phyloP scores from a whole-genome alignment of 2,113 vertebrate genomes.

The Platanista minor region DNA sequence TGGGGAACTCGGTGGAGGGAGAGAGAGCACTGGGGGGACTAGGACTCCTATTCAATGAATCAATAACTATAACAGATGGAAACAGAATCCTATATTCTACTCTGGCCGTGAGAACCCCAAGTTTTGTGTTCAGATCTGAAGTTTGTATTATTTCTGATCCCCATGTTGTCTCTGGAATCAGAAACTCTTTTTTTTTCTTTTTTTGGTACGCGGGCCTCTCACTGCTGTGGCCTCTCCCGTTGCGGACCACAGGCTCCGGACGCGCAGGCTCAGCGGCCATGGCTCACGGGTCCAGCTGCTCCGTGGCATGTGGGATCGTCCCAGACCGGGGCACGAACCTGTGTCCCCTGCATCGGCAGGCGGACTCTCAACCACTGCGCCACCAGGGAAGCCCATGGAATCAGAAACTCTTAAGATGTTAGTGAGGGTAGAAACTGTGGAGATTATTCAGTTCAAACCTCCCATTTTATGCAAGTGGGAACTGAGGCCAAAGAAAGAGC shows the following conservation, averaged over 20 bases:
- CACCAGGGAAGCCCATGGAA: too few relatives aligned
- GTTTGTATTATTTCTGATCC: neutral
- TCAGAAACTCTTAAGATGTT: neutral
- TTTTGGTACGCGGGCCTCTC: too few relatives aligned
- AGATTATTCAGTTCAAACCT: neutral
- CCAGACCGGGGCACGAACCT: too few relatives aligned
- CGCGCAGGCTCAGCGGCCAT: too few relatives aligned
- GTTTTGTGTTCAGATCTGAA: neutral
- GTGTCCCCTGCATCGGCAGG: too few relatives aligned
- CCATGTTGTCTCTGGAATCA: neutral
- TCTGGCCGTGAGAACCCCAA: neutral
- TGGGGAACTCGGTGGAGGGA: accelerated
- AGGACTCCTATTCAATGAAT: neutral
- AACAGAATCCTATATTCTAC: neutral
- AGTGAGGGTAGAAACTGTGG: neutral
- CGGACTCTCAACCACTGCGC: too few relatives aligned
- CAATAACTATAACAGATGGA: too few relatives aligned
- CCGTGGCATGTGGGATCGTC: too few relatives aligned
- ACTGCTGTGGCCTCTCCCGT: too few relatives aligned
- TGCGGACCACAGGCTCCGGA: too few relatives aligned
- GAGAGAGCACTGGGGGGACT: neutral
- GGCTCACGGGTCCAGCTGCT: too few relatives aligned
- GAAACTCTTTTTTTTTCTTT: too few relatives aligned
- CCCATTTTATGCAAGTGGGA: neutral
- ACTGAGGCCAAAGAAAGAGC: neutral